phyloP scores from a whole-genome alignment of 2,888 invertebrate genomes.

The Orthonevra nobilis region DNA sequence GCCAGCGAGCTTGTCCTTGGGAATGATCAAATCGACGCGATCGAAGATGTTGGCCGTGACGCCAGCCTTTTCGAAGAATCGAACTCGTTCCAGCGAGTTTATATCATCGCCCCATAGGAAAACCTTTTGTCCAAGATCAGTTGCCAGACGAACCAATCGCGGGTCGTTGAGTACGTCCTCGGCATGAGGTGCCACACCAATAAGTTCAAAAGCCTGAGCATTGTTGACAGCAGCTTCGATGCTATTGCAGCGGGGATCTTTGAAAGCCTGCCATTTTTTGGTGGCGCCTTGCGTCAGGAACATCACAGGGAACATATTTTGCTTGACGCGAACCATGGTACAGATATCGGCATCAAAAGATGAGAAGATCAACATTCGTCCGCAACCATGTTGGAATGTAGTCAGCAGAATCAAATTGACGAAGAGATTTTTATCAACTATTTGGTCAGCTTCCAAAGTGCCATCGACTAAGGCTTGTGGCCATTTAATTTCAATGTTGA shows the following conservation, averaged over 20 bases:
- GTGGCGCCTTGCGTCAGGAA: slow-evolving; percentile 84
- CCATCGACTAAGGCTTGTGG: slow-evolving; percentile 93
- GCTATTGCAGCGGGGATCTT: slow-evolving; percentile 90
- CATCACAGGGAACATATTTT: slow-evolving; percentile 97
- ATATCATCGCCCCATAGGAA: slow-evolving; percentile 99
- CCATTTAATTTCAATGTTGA: slow-evolving; percentile 99
- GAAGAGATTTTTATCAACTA: slow-evolving; percentile 94
- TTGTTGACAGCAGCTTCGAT: slow-evolving; percentile 91
- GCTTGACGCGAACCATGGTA: slow-evolving; percentile 94
- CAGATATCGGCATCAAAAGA: slow-evolving; percentile 98
- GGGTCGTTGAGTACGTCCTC: slow-evolving; percentile 93
- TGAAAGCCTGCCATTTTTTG: slow-evolving; percentile 84
- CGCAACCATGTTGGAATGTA: slow-evolving; percentile 89
- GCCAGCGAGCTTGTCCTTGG: slow-evolving; percentile 72
- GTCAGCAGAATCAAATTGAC: slow-evolving; percentile 92
- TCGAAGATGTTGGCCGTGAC: slow-evolving; percentile 98
- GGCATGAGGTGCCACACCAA: slow-evolving; percentile 95
- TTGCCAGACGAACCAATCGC: slow-evolving; percentile 85
- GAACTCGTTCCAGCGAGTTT: slow-evolving; percentile 91
- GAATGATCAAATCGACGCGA: slow-evolving; percentile 84
- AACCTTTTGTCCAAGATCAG: slow-evolving; percentile 89
- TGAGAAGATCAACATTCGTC: slow-evolving; percentile 93
- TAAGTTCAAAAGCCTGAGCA: slow-evolving; percentile 89
- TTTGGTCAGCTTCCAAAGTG: slow-evolving; percentile 89
- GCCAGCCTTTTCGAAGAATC: slow-evolving; percentile 91